phyloP scores from a whole-genome alignment of 1,140 invertebrate genomes.

The Neodiprion pinetum region DNA sequence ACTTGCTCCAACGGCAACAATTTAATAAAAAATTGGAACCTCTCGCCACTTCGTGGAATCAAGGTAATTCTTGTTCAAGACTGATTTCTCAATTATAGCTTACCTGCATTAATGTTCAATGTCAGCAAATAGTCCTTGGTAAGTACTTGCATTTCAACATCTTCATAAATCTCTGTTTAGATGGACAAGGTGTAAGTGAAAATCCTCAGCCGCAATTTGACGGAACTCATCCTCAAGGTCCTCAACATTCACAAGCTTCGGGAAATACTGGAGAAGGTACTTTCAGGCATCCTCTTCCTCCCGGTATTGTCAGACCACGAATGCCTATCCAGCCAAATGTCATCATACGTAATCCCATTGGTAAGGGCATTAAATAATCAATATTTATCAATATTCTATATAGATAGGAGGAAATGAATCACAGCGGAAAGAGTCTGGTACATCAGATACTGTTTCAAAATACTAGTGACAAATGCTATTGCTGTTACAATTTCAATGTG shows the following conservation, averaged over 20 bases:
- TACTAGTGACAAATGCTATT: too few relatives aligned
- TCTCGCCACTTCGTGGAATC: slow-evolving; percentile 47
- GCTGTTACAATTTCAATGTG: too few relatives aligned
- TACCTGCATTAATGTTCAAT: neutral
- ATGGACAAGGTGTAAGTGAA: slow-evolving; percentile 41
- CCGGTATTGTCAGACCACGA: slow-evolving; percentile 61
- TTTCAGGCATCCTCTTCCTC: slow-evolving; percentile 67
- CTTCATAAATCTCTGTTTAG: slow-evolving; percentile 30
- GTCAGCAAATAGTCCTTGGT: neutral
- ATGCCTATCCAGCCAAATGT: slow-evolving; percentile 56
- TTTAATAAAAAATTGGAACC: slow-evolving; percentile 61
- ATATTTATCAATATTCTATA: neutral
- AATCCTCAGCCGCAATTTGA: slow-evolving; percentile 50
- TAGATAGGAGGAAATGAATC: neutral
- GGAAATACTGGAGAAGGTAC: slow-evolving; percentile 57
- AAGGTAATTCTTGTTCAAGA: slow-evolving; percentile 39
- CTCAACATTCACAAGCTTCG: slow-evolving; percentile 50
- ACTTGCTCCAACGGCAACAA: slow-evolving; percentile 81
- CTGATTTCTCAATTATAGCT: neutral
- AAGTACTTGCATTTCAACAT: slow-evolving; percentile 17
- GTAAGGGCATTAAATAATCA: slow-evolving; percentile 29
- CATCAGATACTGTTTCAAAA: too few relatives aligned
- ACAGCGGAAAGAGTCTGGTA: too few relatives aligned
- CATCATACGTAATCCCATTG: slow-evolving; percentile 53
- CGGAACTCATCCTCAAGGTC: slow-evolving; percentile 47